Base-by-base conservation (phyloP, 2,113 vertebrate species). In the Peromyscus polionotus region DNA sequence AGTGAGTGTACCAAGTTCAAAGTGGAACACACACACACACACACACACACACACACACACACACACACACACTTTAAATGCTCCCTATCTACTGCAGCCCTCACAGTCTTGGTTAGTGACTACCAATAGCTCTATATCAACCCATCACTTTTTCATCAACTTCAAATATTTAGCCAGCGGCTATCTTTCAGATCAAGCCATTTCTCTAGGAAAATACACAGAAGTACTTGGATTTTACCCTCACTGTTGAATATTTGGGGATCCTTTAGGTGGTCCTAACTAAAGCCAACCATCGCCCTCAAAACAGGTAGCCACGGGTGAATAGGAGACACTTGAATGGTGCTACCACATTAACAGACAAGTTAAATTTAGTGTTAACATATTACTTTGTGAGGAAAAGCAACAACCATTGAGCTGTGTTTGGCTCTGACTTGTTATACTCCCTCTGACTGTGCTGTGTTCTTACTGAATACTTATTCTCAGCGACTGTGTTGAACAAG, bases 81-180 rank as follows among this genome's bases (percentile, higher is more conserved):
- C 17, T 17, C 24, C 12, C 5, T 17, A 76, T 42, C 7, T 7
- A 28, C 57, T 22, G 22, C 11, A 22, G 2, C 31, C 24, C 51
- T 68, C 0, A 1, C 48, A 57, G 0, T 75, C 73, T 88, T 87
- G 42, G 42, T 36, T 31, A 20, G 75, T 90, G 48, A 26, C 20
- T 70, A 14, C 63, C 63, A 63, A 68, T 79, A 16, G 24, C 26
- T 48, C 57, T 28, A 59, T 48, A 39, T 57, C 57, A 84, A 26
- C 11, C 48, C 48, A 63, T 28, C 2, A 77, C 68, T 67, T 11
- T 79, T 92, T 83, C 88, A 80, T 45, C 85, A 67, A 24, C 26
- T 81, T 76, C 31, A 68, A 91, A 48, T 95, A 90, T 95, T 95
- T 95, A 65, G 73, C 93, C 73, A 77, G 65, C 33, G 81, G 51